Base-by-base conservation (phyloP, 1,140 invertebrate genomes). In the Drosophila prosaltans region DNA sequence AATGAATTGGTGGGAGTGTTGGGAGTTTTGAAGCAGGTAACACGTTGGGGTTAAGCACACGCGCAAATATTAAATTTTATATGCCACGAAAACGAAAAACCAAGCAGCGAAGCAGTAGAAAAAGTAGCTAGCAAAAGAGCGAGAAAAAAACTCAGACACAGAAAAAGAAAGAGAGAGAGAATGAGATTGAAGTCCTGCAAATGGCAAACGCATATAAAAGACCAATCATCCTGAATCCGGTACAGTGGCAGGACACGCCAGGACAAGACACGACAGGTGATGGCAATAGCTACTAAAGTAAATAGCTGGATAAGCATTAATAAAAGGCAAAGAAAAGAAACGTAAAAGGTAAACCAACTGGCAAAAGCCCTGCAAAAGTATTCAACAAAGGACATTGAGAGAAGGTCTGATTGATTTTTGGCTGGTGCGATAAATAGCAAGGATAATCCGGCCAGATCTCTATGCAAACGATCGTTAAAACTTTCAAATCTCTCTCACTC, bases 1-100 rank as follows among this genome's bases (percentile, higher is more conserved):
- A 51, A 26, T 26, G 45, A 51, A 51, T 51, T 51, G 45, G 21
- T 51, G 45, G 45, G 45, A 9, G 21, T 7, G 8, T 10, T 24
- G 8, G 24, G 9, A 1, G 10, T 21, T 32, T 36, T 6, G 24
- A 8, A 51, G 28, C 39, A 21, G 62, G 32, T n/a, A 40, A 28
- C n/a, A 61, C 30, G 57, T 64, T 66, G 65, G 81, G 81, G 64
- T 71, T 77, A 84, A 78, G 83, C 80, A 77, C 76, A 88, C 80
- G 83, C 76, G 83, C 82, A 86, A 86, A 86, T 86, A 88, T 86
- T 83, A 86, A 80, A 86, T 86, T 88, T 88, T 71, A 82, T 80
- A 82, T 80, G 83, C 80, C 75, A 68, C 48, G 75, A 70, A 70
- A 61, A 62, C 41, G 7, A 59, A 72, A 54, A 69, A 69, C 43